These are phyloP conservation scores for Riptortus pedestris DNA, from an alignment of 1,140 invertebrate genomes.

Conservation along the genomic window DNA sequence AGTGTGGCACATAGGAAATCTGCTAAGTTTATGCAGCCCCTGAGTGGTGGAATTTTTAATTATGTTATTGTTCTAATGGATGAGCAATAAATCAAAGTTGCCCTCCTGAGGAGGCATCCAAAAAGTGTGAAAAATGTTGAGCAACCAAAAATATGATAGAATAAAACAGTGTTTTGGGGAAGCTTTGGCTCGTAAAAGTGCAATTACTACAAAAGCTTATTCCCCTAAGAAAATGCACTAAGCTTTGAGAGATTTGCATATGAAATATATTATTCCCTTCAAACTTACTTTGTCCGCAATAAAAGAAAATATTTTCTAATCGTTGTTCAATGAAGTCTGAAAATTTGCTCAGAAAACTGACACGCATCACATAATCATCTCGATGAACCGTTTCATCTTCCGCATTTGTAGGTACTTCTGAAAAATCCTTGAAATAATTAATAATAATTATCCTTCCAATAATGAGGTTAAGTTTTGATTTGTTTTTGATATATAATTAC, in stretches of 20 bases:
- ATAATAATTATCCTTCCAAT: not conserved
- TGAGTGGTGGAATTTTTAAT: too few species aligned
- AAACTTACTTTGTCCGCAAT: not conserved
- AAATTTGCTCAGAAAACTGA: not conserved
- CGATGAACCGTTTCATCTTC: not conserved
- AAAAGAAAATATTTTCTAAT: not conserved
- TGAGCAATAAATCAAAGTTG: too few species aligned
- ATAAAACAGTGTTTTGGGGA: too few species aligned
- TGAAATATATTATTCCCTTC: not conserved
- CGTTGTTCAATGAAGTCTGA: not conserved
- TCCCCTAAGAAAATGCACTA: not conserved
- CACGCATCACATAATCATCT: not conserved
- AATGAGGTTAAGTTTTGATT: not conserved
- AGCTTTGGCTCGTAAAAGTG: not conserved
- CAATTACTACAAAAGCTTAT: not conserved
- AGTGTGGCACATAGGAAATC: too few species aligned
- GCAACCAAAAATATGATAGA: too few species aligned
- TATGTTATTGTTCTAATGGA: too few species aligned
- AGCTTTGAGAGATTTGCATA: not conserved
- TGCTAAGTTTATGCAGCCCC: too few species aligned
- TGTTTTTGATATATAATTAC: constrained; percentile 1
- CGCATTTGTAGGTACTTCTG: not conserved
- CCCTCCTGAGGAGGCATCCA: too few species aligned
- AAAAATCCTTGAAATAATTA: not conserved
- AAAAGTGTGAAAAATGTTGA: too few species aligned